Base-by-base conservation (phyloP, 2,797 vertebrate genomes). In the Alca torda region DNA sequence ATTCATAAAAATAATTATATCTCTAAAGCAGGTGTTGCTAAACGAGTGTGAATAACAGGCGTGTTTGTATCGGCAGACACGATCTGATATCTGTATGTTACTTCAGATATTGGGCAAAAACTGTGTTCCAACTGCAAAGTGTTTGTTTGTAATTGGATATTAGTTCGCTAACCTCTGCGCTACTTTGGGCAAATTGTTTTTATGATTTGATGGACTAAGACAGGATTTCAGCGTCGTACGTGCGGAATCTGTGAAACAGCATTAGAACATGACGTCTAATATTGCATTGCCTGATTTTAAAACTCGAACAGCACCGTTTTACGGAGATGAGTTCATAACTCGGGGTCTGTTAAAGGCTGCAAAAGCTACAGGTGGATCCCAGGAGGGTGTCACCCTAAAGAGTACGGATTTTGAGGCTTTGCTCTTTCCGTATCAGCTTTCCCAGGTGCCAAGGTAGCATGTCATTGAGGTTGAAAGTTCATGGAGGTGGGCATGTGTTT, bases 1-100 rank as follows among this genome's bases (percentile, higher is more conserved):
- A 97, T 97, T 96, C 37, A 60, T 87, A 94, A 61, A 73, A 93
- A 93, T 20, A 6, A 94, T 91, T 96, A 9, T 24, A 63, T 89
- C 92, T 89, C 84, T 69, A 31, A 83, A 88, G 80, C 69, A 83
- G 56, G 72, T 84, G 51, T 87, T 74, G 41, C 13, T 85, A 80
- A 94, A 54, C 48, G 51, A 5, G 11, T 41, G 45, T 90, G 46
- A 67, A 15, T 95, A 95, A 97, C 93, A 79, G 79, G 63, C 86
- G 3, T 83, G n/a, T 41, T 93, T 95, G 72, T 91, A 84, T 91
- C 94, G 86, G 80, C 54, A 91, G 50, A 24, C 59, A 26, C 79
- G 82, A 84, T 72, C 63, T 76, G 61, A 6, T 94, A 65, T 11
- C 90, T 92, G 60, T 39, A 31, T 4, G 3, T 91, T 95, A 76